These are phyloP conservation scores for Pipistrellus nathusii DNA, from an alignment of 2,797 vertebrate genomes.

Conservation along the genomic window DNA sequence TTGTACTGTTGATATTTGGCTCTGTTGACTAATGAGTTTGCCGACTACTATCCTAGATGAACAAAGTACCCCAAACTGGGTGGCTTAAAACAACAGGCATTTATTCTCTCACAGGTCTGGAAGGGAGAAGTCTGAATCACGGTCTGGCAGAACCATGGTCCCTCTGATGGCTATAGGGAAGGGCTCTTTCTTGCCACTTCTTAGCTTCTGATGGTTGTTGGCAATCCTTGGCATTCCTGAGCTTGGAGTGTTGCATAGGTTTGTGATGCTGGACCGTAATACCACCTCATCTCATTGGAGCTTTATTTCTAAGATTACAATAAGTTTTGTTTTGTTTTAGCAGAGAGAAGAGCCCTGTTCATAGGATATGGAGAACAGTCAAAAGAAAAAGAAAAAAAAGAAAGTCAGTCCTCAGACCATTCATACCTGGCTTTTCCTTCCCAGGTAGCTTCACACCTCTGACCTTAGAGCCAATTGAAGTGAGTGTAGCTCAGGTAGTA, in stretches of 20 bases:
- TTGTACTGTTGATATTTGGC: too few species aligned
- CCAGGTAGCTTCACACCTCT: neutral
- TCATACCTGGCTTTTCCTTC: neutral
- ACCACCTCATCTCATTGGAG: neutral
- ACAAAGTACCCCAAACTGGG: neutral
- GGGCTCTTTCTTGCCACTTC: neutral
- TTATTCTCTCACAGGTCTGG: neutral
- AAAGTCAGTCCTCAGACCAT: neutral
- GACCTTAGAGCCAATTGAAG: neutral
- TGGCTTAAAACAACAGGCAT: neutral
- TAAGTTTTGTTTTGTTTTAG: neutral
- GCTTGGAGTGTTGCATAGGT: neutral
- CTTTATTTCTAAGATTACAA: neutral
- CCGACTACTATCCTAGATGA: neutral
- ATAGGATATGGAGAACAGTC: neutral
- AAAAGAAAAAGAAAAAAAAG: too few species aligned
- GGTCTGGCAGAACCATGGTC: neutral
- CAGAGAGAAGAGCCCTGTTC: neutral
- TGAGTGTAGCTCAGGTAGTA: neutral
- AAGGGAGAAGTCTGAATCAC: neutral
- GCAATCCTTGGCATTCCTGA: neutral
- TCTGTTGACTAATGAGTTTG: too few species aligned
- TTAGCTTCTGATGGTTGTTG: neutral
- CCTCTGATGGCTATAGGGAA: neutral
- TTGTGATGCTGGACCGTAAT: neutral